Conservation (phyloP, 2,113 vertebrate species). For the Aspiorhynchus laticeps region DNA sequence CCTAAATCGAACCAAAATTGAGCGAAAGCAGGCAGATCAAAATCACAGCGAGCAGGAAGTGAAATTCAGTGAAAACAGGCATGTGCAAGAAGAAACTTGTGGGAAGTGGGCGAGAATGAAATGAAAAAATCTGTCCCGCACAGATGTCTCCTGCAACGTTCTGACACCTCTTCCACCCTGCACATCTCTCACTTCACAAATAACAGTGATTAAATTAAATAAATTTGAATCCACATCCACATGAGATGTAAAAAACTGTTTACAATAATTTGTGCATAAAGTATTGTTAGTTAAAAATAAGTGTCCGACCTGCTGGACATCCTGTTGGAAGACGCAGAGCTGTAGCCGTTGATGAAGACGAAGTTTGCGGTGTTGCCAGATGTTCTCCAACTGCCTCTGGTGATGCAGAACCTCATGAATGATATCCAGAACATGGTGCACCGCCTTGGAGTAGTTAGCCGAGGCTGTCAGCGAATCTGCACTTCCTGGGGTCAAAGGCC, state of each 20-base stretch:
- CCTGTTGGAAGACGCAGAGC: slow-evolving; percentile 96
- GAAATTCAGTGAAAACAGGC: background rate
- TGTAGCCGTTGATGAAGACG: slow-evolving; percentile 95
- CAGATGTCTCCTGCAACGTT: background rate
- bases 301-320: slow-evolving; percentile 90
- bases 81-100: slow-evolving; percentile 2
- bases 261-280: background rate
- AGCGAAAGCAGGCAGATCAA: background rate
- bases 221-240: background rate
- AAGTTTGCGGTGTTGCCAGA: slow-evolving; percentile 98
- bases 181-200: slow-evolving; percentile 6
- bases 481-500: slow-evolving; percentile 93
- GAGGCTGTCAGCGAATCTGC: slow-evolving; percentile 92
- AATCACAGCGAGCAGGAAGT: background rate
- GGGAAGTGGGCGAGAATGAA: background rate
- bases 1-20: background rate
- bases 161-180: background rate
- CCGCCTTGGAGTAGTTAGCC: slow-evolving; percentile 96
- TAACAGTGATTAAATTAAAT: background rate
- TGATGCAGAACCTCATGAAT: slow-evolving; percentile 97
- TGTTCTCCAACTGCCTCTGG: slow-evolving; percentile 95
- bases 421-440: slow-evolving; percentile 93
- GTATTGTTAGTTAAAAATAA: background rate
- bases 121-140: background rate
- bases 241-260: background rate